phyloP scores from a whole-genome alignment of 2,797 vertebrate species.

The Cirrhinus molitorella region DNA sequence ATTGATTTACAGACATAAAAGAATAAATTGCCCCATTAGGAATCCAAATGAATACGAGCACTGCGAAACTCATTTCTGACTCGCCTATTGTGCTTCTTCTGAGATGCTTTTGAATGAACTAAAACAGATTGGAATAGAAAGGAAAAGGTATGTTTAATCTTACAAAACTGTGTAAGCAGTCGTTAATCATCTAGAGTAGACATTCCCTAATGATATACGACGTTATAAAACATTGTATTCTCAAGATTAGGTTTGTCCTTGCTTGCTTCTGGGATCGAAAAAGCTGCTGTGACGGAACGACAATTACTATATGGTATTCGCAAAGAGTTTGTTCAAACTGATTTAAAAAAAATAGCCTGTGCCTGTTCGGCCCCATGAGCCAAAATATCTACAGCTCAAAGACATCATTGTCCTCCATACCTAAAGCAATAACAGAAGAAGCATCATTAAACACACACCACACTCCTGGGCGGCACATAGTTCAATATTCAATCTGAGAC shows the following conservation, averaged over 20 bases:
- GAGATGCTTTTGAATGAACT: not conserved
- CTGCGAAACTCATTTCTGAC: not conserved
- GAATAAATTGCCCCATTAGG: constrained; percentile 13
- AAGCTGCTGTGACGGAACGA: not conserved
- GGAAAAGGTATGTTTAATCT: not conserved
- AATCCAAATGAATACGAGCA: not conserved
- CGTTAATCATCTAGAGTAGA: not conserved
- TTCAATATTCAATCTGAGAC: not conserved
- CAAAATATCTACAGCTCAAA: not conserved
- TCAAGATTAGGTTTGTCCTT: not conserved
- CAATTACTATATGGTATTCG: not conserved
- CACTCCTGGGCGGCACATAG: not conserved
- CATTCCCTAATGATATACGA: not conserved
- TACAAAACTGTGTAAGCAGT: not conserved
- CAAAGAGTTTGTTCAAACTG: not conserved
- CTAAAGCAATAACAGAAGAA: not conserved
- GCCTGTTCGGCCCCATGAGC: not conserved
- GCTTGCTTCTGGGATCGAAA: not conserved
- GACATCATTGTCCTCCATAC: not conserved
- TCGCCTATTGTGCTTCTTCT: not conserved
- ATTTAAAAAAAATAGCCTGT: not conserved
- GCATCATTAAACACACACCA: not conserved
- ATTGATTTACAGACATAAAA: not conserved
- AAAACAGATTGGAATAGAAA: not conserved
- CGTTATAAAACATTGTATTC: not conserved